Evolutionary conservation across 2,797 vertebrate genomes (phyloP).

Genomic region (Eulemur mongoz): DNA sequence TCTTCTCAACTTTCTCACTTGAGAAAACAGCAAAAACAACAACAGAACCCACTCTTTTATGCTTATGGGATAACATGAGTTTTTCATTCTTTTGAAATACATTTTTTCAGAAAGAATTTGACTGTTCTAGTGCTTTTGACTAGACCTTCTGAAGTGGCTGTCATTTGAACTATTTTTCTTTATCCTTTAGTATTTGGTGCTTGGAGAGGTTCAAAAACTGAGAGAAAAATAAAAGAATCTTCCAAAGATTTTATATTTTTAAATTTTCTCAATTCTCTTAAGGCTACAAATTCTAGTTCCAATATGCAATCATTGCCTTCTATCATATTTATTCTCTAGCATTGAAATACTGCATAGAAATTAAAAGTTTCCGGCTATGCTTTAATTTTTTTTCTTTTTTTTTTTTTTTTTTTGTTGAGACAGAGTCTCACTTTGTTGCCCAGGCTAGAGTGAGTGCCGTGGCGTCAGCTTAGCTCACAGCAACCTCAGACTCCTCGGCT

Average conservation of each 20-base stretch:
- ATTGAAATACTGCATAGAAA: background rate
- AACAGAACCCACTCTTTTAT: background rate
- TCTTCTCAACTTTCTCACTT: background rate
- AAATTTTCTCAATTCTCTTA: conserved; percentile 47
- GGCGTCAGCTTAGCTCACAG: too few relatives aligned
- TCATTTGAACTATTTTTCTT: conserved; percentile 57
- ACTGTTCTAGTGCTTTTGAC: background rate
- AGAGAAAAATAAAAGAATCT: conserved; percentile 24
- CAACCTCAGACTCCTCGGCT: too few relatives aligned
- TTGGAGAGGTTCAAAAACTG: conserved; percentile 38
- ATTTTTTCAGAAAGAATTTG: conserved; percentile 48
- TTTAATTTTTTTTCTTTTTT: background rate
- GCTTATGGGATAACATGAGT: conserved; percentile 36
- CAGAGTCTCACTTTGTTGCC: too few relatives aligned
- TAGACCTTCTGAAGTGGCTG: conserved; percentile 52
- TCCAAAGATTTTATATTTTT: conserved; percentile 23
- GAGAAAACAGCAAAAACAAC: conserved; percentile 42
- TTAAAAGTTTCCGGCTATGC: background rate
- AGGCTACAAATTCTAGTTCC: background rate
- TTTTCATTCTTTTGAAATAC: conserved; percentile 58
- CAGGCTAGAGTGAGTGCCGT: too few relatives aligned
- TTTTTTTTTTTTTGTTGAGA: background rate
- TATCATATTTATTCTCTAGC: background rate
- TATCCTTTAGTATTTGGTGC: conserved; percentile 23
- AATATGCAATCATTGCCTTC: background rate